phyloP scores from a whole-genome alignment of 2,113 vertebrate species.

The Phoxinus phoxinus region DNA sequence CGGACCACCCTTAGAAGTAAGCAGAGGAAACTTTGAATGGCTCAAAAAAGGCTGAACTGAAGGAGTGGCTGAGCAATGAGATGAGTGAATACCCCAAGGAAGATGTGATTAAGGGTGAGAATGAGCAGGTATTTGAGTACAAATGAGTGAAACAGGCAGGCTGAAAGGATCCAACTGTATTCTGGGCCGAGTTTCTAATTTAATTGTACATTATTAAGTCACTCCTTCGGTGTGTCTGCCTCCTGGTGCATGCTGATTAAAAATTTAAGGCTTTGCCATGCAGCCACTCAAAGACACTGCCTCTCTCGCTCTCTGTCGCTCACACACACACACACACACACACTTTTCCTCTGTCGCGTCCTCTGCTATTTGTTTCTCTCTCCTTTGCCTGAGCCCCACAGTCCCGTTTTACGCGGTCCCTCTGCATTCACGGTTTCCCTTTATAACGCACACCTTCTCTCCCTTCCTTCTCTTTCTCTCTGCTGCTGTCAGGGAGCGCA shows the following conservation, averaged over 20 bases:
- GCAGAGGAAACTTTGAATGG: conserved; percentile 31
- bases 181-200: conserved; percentile 54
- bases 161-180: conserved; percentile 46
- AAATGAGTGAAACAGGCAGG: conserved; percentile 39
- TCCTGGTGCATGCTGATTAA: conserved; percentile 64
- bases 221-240: conserved; percentile 59
- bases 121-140: conserved; percentile 15
- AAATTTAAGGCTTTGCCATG: conserved; percentile 57
- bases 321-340: conserved; percentile 34
- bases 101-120: conserved; percentile 30
- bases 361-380: conserved; percentile 30
- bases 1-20: neutral
- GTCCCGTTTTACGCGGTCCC: conserved; percentile 21
- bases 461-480: conserved; percentile 53
- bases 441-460: conserved; percentile 44
- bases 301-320: conserved; percentile 39
- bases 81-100: conserved; percentile 17
- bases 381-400: conserved; percentile 36
- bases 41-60: neutral
- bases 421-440: conserved; percentile 48
- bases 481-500: conserved; percentile 61
- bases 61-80: conserved; percentile 14
- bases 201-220: conserved; percentile 67
- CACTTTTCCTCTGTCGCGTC: conserved; percentile 12
- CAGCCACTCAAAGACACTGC: conserved; percentile 35